phyloP scores from a whole-genome alignment of 2,113 vertebrate species.

The Taxidea taxus region DNA sequence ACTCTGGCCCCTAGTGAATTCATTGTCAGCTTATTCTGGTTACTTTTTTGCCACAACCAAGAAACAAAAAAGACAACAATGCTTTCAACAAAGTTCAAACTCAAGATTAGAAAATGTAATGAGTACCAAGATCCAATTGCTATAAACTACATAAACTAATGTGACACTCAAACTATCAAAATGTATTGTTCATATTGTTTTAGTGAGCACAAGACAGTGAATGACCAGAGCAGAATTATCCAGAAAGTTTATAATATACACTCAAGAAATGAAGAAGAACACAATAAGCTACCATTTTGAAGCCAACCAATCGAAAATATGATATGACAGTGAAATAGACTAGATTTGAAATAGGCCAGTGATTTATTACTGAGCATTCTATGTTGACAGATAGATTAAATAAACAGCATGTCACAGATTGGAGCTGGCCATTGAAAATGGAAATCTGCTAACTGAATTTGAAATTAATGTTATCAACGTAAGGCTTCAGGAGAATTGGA shows the following conservation, averaged over 20 bases:
- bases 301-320: not conserved
- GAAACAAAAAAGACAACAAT: not conserved
- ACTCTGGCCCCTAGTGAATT: not conserved
- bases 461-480: slow-evolving; percentile 47
- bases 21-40: not conserved
- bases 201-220: not conserved
- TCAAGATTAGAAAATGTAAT: not conserved
- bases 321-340: not conserved
- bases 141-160: not conserved
- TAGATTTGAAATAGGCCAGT: not conserved
- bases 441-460: slow-evolving; percentile 41
- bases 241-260: not conserved
- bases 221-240: not conserved
- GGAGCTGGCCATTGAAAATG: slow-evolving; percentile 1
- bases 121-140: not conserved
- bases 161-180: not conserved
- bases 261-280: not conserved
- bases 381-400: slow-evolving; percentile 49
- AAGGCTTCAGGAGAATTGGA: not conserved
- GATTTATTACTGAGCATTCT: slow-evolving; percentile 54
- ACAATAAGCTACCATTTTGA: not conserved
- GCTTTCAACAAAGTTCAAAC: not conserved
- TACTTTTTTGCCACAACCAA: not conserved
- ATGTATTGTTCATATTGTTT: not conserved
- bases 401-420: slow-evolving; percentile 39